Evolutionary conservation across 1,140 invertebrate genomes (phyloP), one percentile per base, ranked within the genome.

Genomic region (Apis cerana): DNA sequence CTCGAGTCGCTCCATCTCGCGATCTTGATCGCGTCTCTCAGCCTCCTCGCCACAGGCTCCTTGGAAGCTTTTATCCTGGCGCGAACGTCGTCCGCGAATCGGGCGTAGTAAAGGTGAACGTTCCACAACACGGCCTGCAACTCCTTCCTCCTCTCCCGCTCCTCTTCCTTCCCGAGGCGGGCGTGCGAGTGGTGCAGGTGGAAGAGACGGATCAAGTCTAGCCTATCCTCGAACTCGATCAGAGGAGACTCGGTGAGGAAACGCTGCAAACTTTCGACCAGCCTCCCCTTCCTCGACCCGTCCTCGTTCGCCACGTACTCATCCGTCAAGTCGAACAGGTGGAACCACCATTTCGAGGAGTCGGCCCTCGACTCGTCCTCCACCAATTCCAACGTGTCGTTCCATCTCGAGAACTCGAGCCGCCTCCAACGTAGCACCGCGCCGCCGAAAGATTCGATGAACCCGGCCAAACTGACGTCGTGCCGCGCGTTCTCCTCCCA

Each of bases 1-100:
- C 97, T 99, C 2, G 98, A 96, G 90, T 99, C 98, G 91, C 98
- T 98, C 97, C 98, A 99, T 56, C 97, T 95, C n/a, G 97, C 97
- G 65, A 99, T 99, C 92, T 99, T 99, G 0, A 99, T 97, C 92
- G 98, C 98, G 83, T 99, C 98, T 84, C 97, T 97, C 2, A 99
- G 91, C 92, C 98, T 97, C 94, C 98, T 99, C 88, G 99, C 98
- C 81, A 99, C 97, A 1, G 98, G 98, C 0, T 94, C 89, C 75
- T 96, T 95, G 12, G 97, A 93, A 10, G 95, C 94, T 33, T 96
- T 95, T 3, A 99, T 96, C 74, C 95, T 95, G 2, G 94, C 93
- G 0, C 94, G 90, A 0, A 99, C 95, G 88, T 95, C 94, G 0
- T 93, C 84, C 1, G 94, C 87, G 91, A 99, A 99, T 91, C 99